Percentiles rank a stretch among this genome's conserved stretches.
Conservation (phyloP, 2,113 vertebrate species). For the Raphicerus campestris region DNA sequence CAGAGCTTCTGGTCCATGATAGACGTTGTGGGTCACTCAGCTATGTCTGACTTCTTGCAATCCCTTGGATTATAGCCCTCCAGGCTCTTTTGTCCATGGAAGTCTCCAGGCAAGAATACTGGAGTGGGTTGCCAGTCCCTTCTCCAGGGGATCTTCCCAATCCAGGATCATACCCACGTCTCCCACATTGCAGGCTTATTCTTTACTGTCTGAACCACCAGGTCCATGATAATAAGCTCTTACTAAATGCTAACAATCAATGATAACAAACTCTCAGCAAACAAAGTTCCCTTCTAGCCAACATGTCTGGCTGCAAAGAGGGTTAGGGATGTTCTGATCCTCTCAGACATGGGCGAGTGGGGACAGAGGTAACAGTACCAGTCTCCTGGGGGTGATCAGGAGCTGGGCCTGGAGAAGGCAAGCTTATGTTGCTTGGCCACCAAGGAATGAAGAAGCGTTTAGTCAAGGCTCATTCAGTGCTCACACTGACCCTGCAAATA, state of each 20-base stretch:
- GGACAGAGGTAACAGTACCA: background rate
- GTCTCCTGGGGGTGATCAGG: background rate
- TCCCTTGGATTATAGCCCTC: background rate
- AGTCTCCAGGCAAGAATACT: background rate
- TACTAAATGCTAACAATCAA: background rate
- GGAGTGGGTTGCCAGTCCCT: background rate
- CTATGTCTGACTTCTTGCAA: background rate
- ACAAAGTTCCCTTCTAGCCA: background rate
- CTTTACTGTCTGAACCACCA: background rate
- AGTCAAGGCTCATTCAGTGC: background rate
- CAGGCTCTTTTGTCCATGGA: background rate
- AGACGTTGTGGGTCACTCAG: background rate
- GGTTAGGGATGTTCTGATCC: background rate
- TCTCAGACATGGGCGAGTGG: background rate
- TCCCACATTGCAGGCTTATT: background rate
- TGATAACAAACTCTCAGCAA: background rate
- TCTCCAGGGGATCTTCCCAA: background rate
- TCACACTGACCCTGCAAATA: background rate
- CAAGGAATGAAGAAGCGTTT: background rate
- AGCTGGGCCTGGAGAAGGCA: background rate
- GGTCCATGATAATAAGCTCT: background rate
- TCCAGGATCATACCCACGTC: background rate
- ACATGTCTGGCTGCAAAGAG: background rate
- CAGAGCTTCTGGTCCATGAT: background rate
- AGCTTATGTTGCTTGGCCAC: background rate